Conservation (phyloP, 2,113 vertebrate species). For the Odontophorus gujanensis region DNA sequence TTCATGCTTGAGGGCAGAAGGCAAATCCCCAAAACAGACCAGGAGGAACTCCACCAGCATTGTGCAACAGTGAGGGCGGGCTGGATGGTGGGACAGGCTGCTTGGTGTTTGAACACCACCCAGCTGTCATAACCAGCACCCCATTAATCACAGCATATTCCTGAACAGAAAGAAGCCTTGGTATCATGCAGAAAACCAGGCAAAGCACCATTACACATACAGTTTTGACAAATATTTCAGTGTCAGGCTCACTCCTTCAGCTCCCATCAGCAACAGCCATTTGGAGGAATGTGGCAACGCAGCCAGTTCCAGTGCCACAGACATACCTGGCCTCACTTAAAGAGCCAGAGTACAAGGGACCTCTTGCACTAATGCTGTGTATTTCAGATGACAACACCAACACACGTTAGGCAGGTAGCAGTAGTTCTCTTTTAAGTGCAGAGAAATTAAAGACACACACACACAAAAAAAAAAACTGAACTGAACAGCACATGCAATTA, state of each 20-base stretch:
- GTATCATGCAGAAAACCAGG: rapidly evolving
- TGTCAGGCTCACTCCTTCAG: background rate
- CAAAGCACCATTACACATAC: background rate
- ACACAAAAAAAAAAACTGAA: too few relatives aligned
- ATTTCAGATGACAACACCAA: background rate
- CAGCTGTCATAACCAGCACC: background rate
- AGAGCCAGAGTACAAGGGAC: background rate
- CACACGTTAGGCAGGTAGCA: rapidly evolving
- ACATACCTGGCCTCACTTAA: rapidly evolving
- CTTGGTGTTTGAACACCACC: background rate
- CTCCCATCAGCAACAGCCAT: too few relatives aligned
- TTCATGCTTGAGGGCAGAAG: background rate
- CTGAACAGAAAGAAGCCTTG: background rate
- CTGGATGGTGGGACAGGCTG: rapidly evolving
- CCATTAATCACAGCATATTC: background rate
- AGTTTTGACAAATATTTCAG: background rate
- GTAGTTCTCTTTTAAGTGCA: too few relatives aligned
- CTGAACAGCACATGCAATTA: background rate
- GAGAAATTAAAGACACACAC: background rate
- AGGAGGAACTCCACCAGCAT: background rate
- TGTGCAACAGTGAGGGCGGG: background rate
- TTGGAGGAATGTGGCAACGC: background rate
- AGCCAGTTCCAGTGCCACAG: background rate
- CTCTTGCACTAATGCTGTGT: rapidly evolving
- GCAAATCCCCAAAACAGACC: background rate